Evolutionary conservation across 2,888 invertebrate species (phyloP).

Genomic region (Drosophila imparisetae): DNA sequence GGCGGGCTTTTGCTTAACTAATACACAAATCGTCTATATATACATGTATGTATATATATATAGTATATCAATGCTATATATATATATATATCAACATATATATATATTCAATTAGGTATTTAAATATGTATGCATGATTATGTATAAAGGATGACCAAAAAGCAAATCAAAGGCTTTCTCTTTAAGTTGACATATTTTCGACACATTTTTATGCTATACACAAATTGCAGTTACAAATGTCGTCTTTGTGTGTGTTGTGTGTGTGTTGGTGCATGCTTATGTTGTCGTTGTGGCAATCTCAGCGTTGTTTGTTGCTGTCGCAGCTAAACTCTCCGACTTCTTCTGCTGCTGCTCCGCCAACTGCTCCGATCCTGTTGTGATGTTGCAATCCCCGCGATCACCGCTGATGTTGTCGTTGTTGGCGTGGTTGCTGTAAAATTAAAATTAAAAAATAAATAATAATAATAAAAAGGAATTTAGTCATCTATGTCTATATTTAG

Average conservation of each 20-base stretch:
- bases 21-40: slow-evolving; percentile 76
- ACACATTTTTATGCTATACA: slow-evolving; percentile 55
- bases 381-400: slow-evolving; percentile 42
- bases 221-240: slow-evolving; percentile 49
- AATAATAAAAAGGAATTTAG: not conserved
- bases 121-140: slow-evolving; percentile 67
- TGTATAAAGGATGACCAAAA: slow-evolving; percentile 65
- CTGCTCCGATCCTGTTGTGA: slow-evolving; percentile 41
- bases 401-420: slow-evolving; percentile 65
- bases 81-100: slow-evolving; percentile 27
- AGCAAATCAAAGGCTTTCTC: slow-evolving; percentile 70
- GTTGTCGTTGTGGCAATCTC: slow-evolving; percentile 71
- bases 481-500: not conserved
- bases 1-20: slow-evolving; percentile 72
- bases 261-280: slow-evolving; percentile 48
- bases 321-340: slow-evolving; percentile 29
- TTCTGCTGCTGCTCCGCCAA: slow-evolving; percentile 44
- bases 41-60: slow-evolving; percentile 53
- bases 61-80: slow-evolving; percentile 25
- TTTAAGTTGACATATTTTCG: slow-evolving; percentile 49
- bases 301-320: slow-evolving; percentile 49
- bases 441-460: slow-evolving; percentile 4
- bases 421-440: slow-evolving; percentile 56
- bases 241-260: slow-evolving; percentile 34
- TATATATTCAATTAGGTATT: slow-evolving; percentile 55